Conservation (phyloP, 2,888 invertebrate genomes). For the Agrilus mali region DNA sequence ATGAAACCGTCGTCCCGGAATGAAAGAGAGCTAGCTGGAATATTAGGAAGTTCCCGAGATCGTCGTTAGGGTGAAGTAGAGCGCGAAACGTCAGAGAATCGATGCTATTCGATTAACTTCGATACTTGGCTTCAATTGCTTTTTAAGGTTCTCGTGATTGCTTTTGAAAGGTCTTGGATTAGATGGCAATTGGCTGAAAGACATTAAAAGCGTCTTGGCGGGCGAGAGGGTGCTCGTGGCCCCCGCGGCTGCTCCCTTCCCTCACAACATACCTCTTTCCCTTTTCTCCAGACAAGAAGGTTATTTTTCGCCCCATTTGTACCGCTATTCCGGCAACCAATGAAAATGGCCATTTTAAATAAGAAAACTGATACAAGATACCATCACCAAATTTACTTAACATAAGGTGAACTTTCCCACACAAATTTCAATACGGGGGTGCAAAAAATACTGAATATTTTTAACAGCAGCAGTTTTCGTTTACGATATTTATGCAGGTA, state of each 20-base stretch:
- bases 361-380: conserved; percentile 16
- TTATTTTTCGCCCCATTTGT: conserved; percentile 36
- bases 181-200: conserved; percentile 35
- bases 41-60: no score
- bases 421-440: no score
- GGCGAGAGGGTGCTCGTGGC: conserved; percentile 15
- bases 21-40: no score
- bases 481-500: no score
- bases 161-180: conserved; percentile 35
- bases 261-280: no score
- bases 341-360: conserved; percentile 25
- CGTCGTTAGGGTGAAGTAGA: conserved; percentile 15
- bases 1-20: no score
- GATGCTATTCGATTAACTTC: conserved; percentile 32
- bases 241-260: conserved; percentile 10
- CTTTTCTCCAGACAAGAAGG: conserved; percentile 21
- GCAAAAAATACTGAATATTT: no score
- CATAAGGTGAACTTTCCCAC: no score
- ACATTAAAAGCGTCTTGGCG: conserved; percentile 29
- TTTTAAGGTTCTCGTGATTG: conserved; percentile 35
- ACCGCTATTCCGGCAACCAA: conserved; percentile 30
- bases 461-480: no score
- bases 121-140: conserved; percentile 34
- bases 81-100: conserved; percentile 17
- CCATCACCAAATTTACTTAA: background rate